Percentiles rank a stretch among this genome's conserved stretches.
Evolutionary conservation across 2,888 invertebrate genomes (phyloP).

Genomic region (Nemotelus pantherinus): DNA sequence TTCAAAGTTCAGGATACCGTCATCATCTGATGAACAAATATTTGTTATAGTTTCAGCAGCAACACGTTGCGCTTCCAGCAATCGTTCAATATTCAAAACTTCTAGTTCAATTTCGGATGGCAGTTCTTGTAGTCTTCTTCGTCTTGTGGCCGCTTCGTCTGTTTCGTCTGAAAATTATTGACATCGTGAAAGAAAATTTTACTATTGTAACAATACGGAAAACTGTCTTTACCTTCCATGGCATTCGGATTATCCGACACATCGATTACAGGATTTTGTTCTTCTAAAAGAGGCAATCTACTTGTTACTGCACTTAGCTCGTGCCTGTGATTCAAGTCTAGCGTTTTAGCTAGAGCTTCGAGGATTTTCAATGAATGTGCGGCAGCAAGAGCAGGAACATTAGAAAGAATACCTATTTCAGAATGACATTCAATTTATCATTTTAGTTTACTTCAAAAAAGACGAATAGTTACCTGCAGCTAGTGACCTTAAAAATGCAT

Average conservation of each 20-base stretch:
- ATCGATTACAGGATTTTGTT: conserved; percentile 43
- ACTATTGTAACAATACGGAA: neutral
- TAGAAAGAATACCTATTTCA: conserved; percentile 66
- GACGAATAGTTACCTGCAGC: conserved; percentile 63
- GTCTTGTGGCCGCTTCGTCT: conserved; percentile 55
- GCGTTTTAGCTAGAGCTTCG: conserved; percentile 66
- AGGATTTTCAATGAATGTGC: conserved; percentile 67
- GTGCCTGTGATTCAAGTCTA: conserved; percentile 68
- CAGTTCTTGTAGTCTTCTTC: conserved; percentile 57
- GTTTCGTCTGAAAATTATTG: conserved; percentile 54
- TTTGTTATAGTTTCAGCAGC: conserved; percentile 78
- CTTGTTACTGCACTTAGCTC: conserved; percentile 67
- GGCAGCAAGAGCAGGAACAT: conserved; percentile 66
- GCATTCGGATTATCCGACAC: conserved; percentile 44
- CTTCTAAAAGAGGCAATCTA: conserved; percentile 62
- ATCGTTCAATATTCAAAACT: conserved; percentile 66
- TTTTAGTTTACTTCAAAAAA: neutral
- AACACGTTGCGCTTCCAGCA: conserved; percentile 75
- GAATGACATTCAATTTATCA: neutral
- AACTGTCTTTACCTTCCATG: conserved; percentile 46
- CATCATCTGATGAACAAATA: conserved; percentile 70
- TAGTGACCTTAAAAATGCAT: conserved; percentile 68
- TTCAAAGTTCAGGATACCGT: conserved; percentile 65
- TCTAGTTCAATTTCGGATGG: conserved; percentile 65
- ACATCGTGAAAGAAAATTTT: neutral